Percentiles rank a stretch among this genome's conserved stretches.
phyloP scores from a whole-genome alignment of 2,113 vertebrate genomes.

The Macheiramphus alcinus region DNA sequence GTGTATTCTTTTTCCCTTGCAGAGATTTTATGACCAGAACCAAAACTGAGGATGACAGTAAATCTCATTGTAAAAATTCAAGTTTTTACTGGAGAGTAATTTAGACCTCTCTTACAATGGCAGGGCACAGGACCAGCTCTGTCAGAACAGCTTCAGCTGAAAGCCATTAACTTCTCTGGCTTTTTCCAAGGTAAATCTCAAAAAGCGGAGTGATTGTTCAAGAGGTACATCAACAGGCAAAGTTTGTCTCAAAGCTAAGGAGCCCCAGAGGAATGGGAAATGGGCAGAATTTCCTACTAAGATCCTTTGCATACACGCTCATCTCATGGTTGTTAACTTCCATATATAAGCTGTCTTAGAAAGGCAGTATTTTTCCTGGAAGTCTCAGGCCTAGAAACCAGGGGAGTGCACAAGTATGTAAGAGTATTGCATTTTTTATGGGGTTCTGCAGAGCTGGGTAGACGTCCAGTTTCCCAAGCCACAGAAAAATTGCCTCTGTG shows the following conservation, averaged over 20 bases:
- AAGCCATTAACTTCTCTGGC: not conserved
- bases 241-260: not conserved
- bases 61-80: not conserved
- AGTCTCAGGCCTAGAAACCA: not conserved
- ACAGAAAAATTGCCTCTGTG: not conserved
- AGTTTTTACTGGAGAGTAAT: not conserved
- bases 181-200: not conserved
- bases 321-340: not conserved
- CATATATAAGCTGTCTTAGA: not conserved
- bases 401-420: not conserved
- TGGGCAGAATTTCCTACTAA: not conserved
- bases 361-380: not conserved
- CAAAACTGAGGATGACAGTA: not conserved
- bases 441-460: not conserved
- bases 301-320: rapidly evolving
- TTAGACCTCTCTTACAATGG: not conserved
- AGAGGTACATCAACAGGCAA: not conserved
- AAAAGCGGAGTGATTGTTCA: not conserved
- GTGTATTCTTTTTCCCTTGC: not conserved
- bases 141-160: not conserved
- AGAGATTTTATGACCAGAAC: not conserved
- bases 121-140: not conserved
- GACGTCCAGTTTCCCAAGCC: not conserved
- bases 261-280: not conserved
- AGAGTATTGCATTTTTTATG: not conserved